Evolutionary conservation across 2,888 invertebrate species (phyloP).

Genomic region (Meiosimyza platycephala): DNA sequence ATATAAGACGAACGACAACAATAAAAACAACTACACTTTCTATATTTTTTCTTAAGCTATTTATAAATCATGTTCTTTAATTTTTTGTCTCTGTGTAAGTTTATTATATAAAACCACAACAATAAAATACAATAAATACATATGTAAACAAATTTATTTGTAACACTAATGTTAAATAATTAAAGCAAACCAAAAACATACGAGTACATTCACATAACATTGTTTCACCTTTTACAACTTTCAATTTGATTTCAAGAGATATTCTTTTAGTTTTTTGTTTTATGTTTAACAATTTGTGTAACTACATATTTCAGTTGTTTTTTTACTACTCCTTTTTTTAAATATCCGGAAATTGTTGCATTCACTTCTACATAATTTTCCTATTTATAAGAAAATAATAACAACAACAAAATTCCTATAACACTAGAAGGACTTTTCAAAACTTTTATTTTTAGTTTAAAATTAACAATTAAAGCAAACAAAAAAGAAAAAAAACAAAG

Average conservation of each 20-base stretch:
- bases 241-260: slow-evolving; percentile 10
- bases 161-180: no score
- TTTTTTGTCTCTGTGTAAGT: slow-evolving; percentile 15
- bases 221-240: slow-evolving; percentile 1
- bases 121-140: not conserved
- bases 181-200: no score
- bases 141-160: no score
- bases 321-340: slow-evolving; percentile 25
- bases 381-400: slow-evolving; percentile 37
- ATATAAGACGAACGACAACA: not conserved
- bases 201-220: no score
- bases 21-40: slow-evolving; percentile 13
- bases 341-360: slow-evolving; percentile 13
- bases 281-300: slow-evolving; percentile 36
- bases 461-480: slow-evolving; percentile 3
- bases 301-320: not conserved
- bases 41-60: slow-evolving; percentile 17
- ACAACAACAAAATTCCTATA: slow-evolving; percentile 26
- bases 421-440: slow-evolving; percentile 23
- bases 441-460: slow-evolving; percentile 26
- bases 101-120: slow-evolving; percentile 28
- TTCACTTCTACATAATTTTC: slow-evolving; percentile 28
- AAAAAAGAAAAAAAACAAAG: slow-evolving; percentile 24
- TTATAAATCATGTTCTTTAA: slow-evolving; percentile 15
- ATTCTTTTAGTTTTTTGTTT: slow-evolving; percentile 22